phyloP scores from a whole-genome alignment of 2,113 vertebrate genomes.

The Arvicanthis niloticus region DNA sequence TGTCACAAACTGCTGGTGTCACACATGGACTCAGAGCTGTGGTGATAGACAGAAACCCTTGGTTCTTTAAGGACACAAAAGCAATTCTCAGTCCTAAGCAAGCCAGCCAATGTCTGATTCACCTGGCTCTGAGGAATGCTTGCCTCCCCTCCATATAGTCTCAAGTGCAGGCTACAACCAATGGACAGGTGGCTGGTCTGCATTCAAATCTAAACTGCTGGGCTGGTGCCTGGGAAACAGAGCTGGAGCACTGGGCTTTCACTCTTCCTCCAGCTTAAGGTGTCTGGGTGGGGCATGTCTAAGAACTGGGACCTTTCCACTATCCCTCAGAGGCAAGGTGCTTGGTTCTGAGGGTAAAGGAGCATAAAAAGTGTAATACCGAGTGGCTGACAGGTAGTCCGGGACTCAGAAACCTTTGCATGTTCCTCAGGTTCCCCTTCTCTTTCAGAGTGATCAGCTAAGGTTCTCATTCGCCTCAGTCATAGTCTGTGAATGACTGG shows the following conservation, averaged over 20 bases:
- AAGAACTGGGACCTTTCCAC: neutral
- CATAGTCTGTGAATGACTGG: neutral
- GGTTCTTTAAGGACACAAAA: neutral
- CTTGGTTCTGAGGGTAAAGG: neutral
- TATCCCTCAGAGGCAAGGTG: neutral
- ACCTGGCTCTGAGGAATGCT: neutral
- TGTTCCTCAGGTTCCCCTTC: neutral
- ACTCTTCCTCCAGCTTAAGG: neutral
- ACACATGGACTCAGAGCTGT: neutral
- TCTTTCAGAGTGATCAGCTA: neutral
- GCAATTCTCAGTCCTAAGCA: neutral
- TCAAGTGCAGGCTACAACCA: neutral
- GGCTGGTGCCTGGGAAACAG: neutral
- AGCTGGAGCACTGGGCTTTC: constrained; percentile 1
- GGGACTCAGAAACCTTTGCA: neutral
- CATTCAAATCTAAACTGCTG: neutral
- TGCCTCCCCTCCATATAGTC: neutral
- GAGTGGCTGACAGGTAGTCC: neutral
- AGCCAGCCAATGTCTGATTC: neutral
- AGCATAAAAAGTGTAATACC: neutral
- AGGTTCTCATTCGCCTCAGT: neutral
- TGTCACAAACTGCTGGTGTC: neutral
- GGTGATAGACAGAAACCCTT: neutral
- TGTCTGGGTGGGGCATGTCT: neutral
- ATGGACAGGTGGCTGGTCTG: neutral